Evolutionary conservation across 2,888 invertebrate genomes (phyloP), one percentile per base, ranked within the genome.

Genomic region (Drosophila kanekoi): DNA sequence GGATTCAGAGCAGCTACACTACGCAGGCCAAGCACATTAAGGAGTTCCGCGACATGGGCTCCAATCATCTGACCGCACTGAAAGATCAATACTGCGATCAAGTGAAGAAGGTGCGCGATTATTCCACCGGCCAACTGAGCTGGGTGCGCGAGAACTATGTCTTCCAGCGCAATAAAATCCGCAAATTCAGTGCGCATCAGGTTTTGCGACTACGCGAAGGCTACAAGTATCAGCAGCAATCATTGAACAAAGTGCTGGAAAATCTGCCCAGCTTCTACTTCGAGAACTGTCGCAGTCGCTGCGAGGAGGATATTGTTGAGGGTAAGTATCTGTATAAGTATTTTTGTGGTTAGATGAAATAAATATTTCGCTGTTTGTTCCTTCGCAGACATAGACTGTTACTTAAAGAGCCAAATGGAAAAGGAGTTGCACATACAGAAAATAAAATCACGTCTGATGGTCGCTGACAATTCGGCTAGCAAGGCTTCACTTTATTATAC

Each of bases 71-170:
- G 77, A 96, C 97, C 62, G 94, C 96, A 2, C 94, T 98, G 87
- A 94, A 96, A 90, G 98, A 98, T 92, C 98, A 98, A 93, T 98
- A 98, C 93, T 96, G 95, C 90, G 97, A 98, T 93, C 98, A 98
- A 95, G 96, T 98, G 74, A 96, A 96, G 91, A 95, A 96, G 81
- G 98, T 98, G 38, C 95, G 98, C 62, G 98, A 98, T 90, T 98
- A 98, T 92, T 98, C 98, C 18, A 96, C 96, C 38, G 94, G 95
- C 69, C 98, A 98, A 93, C 93, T 98, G 85, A 97, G 97, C 92
- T 97, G 97, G 96, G 97, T 98, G 79, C 95, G 98, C 70, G 98
- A 98, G 92, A 98, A 98, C 93, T 98, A 98, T 93, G 96, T 98
- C 91, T 97, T 97, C 94, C 98, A 98, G 93, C 94, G 98, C 62